phyloP scores from a whole-genome alignment of 2,888 invertebrate genomes.

The Caenorhabditis virilis region DNA sequence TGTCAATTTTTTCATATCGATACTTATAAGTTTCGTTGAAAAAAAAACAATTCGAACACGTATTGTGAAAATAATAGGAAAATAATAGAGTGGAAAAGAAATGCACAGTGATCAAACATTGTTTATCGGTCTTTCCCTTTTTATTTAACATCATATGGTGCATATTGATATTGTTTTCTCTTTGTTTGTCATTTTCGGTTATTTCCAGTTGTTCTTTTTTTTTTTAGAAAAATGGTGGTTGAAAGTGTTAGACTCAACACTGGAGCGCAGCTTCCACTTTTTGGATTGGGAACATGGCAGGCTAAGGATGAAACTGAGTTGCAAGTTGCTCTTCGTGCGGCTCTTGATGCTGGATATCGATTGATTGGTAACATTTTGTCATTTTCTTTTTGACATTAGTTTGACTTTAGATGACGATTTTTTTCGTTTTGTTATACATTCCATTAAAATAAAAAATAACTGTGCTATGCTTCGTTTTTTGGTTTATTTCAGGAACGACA shows the following conservation, averaged over 20 bases:
- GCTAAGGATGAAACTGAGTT: conserved; percentile 49
- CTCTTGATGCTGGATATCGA: conserved; percentile 66
- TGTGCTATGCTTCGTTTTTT: too few species aligned
- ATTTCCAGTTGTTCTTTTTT: neutral
- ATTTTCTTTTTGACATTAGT: too few species aligned
- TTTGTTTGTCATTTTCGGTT: neutral
- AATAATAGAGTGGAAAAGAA: too few species aligned
- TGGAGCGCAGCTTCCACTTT: conserved; percentile 56
- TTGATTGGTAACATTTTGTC: conserved; percentile 74
- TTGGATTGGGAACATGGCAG: conserved; percentile 63
- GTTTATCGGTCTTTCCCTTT: conserved; percentile 24
- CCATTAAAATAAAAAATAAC: too few species aligned
- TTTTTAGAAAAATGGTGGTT: conserved; percentile 16
- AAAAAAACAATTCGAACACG: too few species aligned
- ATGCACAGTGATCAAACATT: conserved; percentile 27
- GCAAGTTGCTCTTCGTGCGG: conserved; percentile 52
- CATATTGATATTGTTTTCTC: neutral
- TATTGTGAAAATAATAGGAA: too few species aligned
- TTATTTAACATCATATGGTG: neutral
- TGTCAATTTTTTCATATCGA: too few species aligned
- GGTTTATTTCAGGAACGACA: too few species aligned
- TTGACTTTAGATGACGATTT: too few species aligned
- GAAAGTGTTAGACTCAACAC: conserved; percentile 38
- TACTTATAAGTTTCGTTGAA: too few species aligned
- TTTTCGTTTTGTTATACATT: too few species aligned